These are phyloP conservation scores for Mugil cephalus DNA, from an alignment of 2,113 vertebrate genomes.

Conservation along the genomic window DNA sequence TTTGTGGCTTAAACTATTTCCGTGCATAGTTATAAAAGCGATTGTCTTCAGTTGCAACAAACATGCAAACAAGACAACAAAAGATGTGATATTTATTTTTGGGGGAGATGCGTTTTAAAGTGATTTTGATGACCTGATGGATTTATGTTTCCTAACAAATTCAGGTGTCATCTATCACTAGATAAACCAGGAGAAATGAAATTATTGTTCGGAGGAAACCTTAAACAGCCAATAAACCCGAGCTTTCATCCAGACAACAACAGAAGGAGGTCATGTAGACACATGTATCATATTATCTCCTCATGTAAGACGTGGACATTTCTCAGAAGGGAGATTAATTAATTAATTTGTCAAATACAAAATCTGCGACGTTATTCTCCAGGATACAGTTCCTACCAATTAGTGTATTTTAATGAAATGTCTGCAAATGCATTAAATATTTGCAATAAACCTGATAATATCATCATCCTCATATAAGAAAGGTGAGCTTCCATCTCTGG, in stretches of 20 bases:
- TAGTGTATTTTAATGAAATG: background rate
- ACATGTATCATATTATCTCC: slow-evolving; percentile 8
- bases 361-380: background rate
- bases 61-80: background rate
- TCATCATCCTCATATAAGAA: slow-evolving; percentile 29
- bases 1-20: too few species aligned
- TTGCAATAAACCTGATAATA: background rate
- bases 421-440: background rate
- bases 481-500: slow-evolving; percentile 46
- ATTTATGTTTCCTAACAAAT: background rate
- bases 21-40: too few species aligned
- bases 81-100: background rate
- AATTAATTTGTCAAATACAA: background rate
- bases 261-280: slow-evolving; percentile 42
- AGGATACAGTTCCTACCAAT: background rate
- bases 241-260: background rate
- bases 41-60: background rate
- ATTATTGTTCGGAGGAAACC: slow-evolving; percentile 26
- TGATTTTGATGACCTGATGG: background rate
- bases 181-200: slow-evolving; percentile 33
- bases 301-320: background rate
- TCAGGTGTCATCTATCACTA: slow-evolving; percentile 11
- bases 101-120: background rate
- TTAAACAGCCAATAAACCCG: background rate
- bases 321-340: background rate